Base-by-base conservation (phyloP, 1,140 invertebrate genomes). In the Bombus consobrinus region DNA sequence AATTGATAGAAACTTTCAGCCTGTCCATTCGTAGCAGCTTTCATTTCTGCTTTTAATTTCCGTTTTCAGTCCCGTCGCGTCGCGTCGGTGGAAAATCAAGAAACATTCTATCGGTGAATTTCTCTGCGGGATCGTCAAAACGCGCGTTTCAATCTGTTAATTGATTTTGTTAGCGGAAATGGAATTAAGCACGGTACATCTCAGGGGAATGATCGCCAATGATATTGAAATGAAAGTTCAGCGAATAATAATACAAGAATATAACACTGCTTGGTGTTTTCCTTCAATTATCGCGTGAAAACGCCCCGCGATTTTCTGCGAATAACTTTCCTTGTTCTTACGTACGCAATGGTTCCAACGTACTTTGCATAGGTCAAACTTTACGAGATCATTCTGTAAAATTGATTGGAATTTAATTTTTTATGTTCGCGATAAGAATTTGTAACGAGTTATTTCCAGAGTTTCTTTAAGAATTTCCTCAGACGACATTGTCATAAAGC, bases 151-250 rank as follows among this genome's bases (percentile, higher is more conserved):
- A 64, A 73, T 83, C 34, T 47, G 72, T 15, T 75, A 75, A 75
- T 82, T 82, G 71, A 82, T 37, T 82, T 47, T 47, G 39, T 82
- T 76, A 76, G 75, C 32, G 25, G 34, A 53, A 83, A 64, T 73
- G n/a, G 53, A 34, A 43, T 43, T 62, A 62, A 81, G 39, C 47
- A 22, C 4, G 28, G 37, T 32, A 79, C 28, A 12, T 28, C n/a
- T n/a, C 22, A 25, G 22, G 47, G 47, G 47, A 53, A 53, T 53
- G 18, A 53, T 53, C 47, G 18, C 47, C 47, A 53, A 53, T 28
- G 37, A 28, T 39, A 9, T 9, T 1, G 28, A 15, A 47, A 8
- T 3, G 68, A 4, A 32, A 39, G 28, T 25, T 69, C 2, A 5
- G 25, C 10, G 28, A 37, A 81, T 59, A 75, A 47, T 62, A 22